phyloP scores from a whole-genome alignment of 2,113 vertebrate species.

The Lepus timidus region DNA sequence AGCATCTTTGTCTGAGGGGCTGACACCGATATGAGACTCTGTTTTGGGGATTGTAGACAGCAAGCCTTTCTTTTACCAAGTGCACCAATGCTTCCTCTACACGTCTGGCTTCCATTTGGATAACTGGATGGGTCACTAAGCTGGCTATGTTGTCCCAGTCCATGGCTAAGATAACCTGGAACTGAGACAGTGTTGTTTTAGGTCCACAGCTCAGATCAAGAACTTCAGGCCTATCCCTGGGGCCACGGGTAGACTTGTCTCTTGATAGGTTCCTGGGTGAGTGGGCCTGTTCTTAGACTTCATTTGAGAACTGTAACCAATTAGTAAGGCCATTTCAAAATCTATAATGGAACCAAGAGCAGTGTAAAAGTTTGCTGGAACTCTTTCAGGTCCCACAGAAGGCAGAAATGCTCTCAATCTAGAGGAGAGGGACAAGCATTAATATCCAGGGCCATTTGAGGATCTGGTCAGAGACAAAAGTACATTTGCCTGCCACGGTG shows the following conservation, averaged over 20 bases:
- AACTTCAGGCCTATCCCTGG: not conserved
- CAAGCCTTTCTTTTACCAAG: not conserved
- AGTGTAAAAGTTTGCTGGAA: not conserved
- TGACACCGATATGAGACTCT: not conserved
- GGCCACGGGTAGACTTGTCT: not conserved
- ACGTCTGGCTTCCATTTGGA: not conserved
- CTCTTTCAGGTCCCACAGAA: not conserved
- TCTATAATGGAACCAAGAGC: not conserved
- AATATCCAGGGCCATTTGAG: not conserved
- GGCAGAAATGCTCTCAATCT: not conserved
- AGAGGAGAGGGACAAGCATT: not conserved
- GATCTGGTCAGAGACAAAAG: not conserved
- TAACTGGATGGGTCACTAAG: not conserved
- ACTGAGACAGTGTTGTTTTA: not conserved
- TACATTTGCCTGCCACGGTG: not conserved
- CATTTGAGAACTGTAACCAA: not conserved
- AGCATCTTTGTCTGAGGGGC: not conserved
- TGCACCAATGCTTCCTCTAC: not conserved
- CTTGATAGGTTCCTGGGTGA: not conserved
- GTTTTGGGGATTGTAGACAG: not conserved
- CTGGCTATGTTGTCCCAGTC: not conserved
- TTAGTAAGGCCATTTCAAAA: not conserved
- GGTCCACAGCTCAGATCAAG: no score
- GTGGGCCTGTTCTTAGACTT: not conserved
- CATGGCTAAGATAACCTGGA: not conserved